A percentile compares a stretch with the other conserved stretches of the same genome.
Conservation (phyloP, 1,140 invertebrate species). For the Pogonomyrmex barbatus region DNA sequence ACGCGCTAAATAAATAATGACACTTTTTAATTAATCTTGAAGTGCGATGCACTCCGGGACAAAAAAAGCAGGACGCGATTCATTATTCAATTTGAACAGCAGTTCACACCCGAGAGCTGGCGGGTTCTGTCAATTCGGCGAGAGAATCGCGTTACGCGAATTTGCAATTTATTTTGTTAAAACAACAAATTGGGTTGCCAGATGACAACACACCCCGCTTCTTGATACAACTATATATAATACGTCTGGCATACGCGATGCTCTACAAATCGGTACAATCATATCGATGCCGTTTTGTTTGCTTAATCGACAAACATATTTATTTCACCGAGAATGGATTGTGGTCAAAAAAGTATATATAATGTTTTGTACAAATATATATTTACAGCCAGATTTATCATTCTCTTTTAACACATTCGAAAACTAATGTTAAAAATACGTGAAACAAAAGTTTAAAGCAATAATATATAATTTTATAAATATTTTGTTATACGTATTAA, state of each 20-base stretch:
- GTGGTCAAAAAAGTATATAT: not conserved
- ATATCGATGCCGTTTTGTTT: constrained; percentile 45
- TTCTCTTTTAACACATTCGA: constrained; percentile 17
- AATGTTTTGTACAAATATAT: not conserved
- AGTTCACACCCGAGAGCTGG: constrained; percentile 23
- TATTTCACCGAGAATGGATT: constrained; percentile 33
- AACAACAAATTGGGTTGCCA: constrained; percentile 55
- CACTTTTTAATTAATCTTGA: constrained; percentile 65
- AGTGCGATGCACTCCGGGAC: not conserved
- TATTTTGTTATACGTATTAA: constrained; percentile 26
- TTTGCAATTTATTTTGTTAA: constrained; percentile 63
- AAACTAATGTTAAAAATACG: not conserved
- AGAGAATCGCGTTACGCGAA: constrained; percentile 56
- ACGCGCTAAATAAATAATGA: constrained; percentile 50
- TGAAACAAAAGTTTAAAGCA: constrained; percentile 1
- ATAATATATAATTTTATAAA: not conserved
- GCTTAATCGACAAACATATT: constrained; percentile 49
- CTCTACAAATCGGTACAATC: constrained; percentile 18
- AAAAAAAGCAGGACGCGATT: constrained; percentile 46
- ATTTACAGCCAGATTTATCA: not conserved
- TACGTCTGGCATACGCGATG: not conserved
- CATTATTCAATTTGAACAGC: constrained; percentile 55
- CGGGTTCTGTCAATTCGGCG: constrained; percentile 34
- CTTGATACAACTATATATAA: constrained; percentile 25
- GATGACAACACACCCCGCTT: constrained; percentile 39